These are phyloP conservation scores for Toxotes lorentzi DNA, from an alignment of 2,797 vertebrate species.

Conservation along the genomic window DNA sequence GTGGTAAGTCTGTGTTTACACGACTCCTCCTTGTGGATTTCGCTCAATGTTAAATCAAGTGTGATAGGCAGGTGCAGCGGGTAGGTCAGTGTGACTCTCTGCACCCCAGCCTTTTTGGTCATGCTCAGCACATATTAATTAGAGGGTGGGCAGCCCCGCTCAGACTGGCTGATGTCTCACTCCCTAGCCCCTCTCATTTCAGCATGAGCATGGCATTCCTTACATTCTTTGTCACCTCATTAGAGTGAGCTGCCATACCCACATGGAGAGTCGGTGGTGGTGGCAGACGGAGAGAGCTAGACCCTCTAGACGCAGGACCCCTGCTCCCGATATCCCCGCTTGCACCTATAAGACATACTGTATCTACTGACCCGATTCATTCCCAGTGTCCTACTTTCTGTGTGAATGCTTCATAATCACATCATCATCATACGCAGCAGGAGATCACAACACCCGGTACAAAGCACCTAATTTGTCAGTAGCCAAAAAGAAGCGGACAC, in stretches of 20 bases:
- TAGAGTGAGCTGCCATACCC: constrained; percentile 79
- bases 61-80: constrained; percentile 45
- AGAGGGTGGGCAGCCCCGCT: constrained; percentile 70
- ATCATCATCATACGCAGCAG: constrained; percentile 65
- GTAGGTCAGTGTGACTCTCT: constrained; percentile 46
- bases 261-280: constrained; percentile 64
- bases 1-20: constrained; percentile 66
- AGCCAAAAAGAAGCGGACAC: constrained; percentile 40
- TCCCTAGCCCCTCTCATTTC: constrained; percentile 81
- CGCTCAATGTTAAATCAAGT: constrained; percentile 51
- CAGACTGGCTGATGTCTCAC: constrained; percentile 68
- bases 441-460: constrained; percentile 59
- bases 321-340: constrained; percentile 20
- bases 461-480: constrained; percentile 62
- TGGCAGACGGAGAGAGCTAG: constrained; percentile 56
- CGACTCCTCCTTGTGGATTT: constrained; percentile 47
- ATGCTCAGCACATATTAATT: constrained; percentile 80
- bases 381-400: constrained; percentile 70
- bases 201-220: constrained; percentile 83
- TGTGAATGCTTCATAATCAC: constrained; percentile 71
- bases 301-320: constrained; percentile 58
- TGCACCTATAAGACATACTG: constrained; percentile 46
- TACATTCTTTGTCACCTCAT: constrained; percentile 86
- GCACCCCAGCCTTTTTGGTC: constrained; percentile 57
- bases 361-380: constrained; percentile 64